These are phyloP conservation scores for Platysteira castanea DNA, from an alignment of 2,113 vertebrate species.

Conservation along the genomic window DNA sequence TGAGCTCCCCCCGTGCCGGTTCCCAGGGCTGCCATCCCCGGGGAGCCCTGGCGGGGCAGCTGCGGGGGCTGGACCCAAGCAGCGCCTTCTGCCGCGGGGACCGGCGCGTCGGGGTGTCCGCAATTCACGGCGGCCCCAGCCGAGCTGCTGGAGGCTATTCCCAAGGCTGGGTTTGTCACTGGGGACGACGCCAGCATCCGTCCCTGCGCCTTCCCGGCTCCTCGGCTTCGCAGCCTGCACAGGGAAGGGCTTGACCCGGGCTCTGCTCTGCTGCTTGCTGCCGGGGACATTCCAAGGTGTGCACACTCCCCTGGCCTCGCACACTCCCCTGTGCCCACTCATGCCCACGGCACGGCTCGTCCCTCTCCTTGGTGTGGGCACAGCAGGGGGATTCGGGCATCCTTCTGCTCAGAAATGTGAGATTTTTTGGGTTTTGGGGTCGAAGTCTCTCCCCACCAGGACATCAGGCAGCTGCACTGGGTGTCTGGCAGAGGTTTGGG, in stretches of 20 bases:
- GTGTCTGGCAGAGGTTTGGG: not conserved
- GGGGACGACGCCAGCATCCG: not conserved
- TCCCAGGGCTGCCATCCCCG: not conserved
- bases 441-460: not conserved
- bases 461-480: accelerated
- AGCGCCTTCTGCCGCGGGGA: not conserved
- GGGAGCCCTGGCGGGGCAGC: slow-evolving; percentile 10
- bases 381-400: not conserved
- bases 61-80: slow-evolving; percentile 44
- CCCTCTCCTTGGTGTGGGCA: not conserved
- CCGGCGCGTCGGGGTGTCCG: not conserved
- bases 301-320: not conserved
- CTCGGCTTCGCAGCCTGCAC: not conserved
- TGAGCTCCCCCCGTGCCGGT: not conserved
- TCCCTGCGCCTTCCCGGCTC: not conserved
- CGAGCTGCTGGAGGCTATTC: not conserved
- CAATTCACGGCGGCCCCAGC: not conserved
- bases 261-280: not conserved
- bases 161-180: not conserved
- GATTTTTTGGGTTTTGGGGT: not conserved
- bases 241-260: not conserved
- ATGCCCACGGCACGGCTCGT: accelerated
- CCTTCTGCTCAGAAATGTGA: not conserved
- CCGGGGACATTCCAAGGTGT: accelerated
- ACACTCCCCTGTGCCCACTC: not conserved